Evolutionary conservation across 2,888 invertebrate species (phyloP).

Genomic region (Taenaris catops): DNA sequence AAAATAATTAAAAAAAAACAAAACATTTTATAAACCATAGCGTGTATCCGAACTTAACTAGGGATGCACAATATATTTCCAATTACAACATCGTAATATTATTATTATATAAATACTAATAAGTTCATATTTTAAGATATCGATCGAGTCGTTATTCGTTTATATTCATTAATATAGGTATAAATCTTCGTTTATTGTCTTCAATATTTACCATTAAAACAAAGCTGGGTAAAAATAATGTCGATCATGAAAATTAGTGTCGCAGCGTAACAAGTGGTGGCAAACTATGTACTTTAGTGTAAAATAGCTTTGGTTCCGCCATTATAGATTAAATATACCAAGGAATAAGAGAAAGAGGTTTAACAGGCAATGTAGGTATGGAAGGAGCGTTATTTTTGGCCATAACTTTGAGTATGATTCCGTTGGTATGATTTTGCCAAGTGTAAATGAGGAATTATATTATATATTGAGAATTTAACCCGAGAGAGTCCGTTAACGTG

Average conservation of each 20-base stretch:
- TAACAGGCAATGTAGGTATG: no score
- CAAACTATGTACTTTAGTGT: conserved; percentile 43
- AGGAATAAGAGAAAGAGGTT: conserved; percentile 1
- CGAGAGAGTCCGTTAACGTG: no score
- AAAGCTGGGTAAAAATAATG: conserved; percentile 46
- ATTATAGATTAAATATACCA: conserved; percentile 30
- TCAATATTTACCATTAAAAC: conserved; percentile 68
- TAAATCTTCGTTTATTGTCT: conserved; percentile 78
- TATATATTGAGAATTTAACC: no score
- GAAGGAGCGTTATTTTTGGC: no score
- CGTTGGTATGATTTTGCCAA: no score
- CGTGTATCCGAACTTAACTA: conserved; percentile 34
- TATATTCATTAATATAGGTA: conserved; percentile 72
- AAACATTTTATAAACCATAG: conserved; percentile 8
- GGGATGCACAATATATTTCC: conserved; percentile 21
- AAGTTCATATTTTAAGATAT: conserved; percentile 69
- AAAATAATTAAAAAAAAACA: conserved; percentile 9
- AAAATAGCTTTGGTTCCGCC: conserved; percentile 67
- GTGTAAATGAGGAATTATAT: no score
- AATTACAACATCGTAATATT: conserved; percentile 29
- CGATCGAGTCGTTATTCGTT: conserved; percentile 62
- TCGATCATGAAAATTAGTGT: conserved; percentile 40
- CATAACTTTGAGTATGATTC: no score
- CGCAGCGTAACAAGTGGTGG: conserved; percentile 65
- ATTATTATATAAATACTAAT: conserved; percentile 49